A percentile compares a stretch with the other conserved stretches of the same genome.
Evolutionary conservation across 2,888 invertebrate genomes (phyloP).

Genomic region (Aplocera efformata): DNA sequence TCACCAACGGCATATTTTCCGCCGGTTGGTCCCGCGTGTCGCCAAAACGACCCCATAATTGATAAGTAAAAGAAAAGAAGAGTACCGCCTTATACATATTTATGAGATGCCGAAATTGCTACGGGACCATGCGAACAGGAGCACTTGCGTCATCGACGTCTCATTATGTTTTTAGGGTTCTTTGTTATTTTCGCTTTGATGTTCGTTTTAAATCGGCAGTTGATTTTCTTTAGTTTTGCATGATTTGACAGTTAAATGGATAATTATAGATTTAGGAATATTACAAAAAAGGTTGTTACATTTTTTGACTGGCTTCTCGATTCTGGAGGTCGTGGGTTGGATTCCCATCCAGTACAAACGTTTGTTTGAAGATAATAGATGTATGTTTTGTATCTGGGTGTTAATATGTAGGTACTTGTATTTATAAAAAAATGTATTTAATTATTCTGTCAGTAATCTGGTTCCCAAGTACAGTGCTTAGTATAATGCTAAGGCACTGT

Average conservation of each 20-base stretch:
- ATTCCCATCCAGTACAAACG: too few relatives aligned
- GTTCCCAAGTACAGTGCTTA: too few relatives aligned
- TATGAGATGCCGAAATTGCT: constrained; percentile 76
- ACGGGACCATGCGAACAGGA: constrained; percentile 74
- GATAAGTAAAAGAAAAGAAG: constrained; percentile 81
- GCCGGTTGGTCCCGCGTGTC: constrained; percentile 57
- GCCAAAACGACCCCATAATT: constrained; percentile 77
- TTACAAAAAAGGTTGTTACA: not conserved
- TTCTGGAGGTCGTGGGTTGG: too few relatives aligned
- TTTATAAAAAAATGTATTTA: too few relatives aligned
- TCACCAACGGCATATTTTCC: constrained; percentile 50
- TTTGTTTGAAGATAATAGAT: too few relatives aligned
- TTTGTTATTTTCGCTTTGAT: constrained; percentile 76
- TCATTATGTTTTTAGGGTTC: constrained; percentile 77
- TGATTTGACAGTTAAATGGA: constrained; percentile 47
- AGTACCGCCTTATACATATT: constrained; percentile 75
- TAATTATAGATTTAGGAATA: constrained; percentile 20
- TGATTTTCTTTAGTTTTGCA: constrained; percentile 57
- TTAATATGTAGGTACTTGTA: too few relatives aligned
- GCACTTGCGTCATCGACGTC: constrained; percentile 71
- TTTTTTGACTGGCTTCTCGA: not conserved
- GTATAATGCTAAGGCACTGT: too few relatives aligned
- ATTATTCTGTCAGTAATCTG: too few relatives aligned
- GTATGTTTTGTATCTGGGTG: too few relatives aligned
- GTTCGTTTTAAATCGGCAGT: constrained; percentile 60